These are phyloP conservation scores for Phyto melanocephala DNA, from an alignment of 2,888 invertebrate species.

Conservation along the genomic window DNA sequence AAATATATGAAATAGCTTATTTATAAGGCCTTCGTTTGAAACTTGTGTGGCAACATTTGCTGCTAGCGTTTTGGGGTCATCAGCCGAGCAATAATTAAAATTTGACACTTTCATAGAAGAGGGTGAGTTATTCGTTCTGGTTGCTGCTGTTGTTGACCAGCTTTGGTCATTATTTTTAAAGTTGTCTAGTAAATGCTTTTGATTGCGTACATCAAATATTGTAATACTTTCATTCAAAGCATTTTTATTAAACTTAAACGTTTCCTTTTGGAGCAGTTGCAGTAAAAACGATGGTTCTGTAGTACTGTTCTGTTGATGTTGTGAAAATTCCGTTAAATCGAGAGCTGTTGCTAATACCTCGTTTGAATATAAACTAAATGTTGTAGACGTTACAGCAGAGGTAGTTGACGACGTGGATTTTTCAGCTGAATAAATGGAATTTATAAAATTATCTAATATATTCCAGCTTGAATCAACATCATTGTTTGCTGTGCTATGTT, in stretches of 20 bases:
- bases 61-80: constrained; percentile 48
- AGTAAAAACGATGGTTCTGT: constrained; percentile 67
- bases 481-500: constrained; percentile 38
- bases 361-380: constrained; percentile 31
- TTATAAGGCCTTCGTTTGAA: constrained; percentile 68
- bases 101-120: constrained; percentile 6
- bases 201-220: constrained; percentile 74
- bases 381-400: not conserved
- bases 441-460: constrained; percentile 72
- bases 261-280: constrained; percentile 66
- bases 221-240: constrained; percentile 71
- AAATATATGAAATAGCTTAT: constrained; percentile 72
- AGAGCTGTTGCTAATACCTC: constrained; percentile 25
- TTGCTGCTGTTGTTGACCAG: not conserved
- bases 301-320: not conserved
- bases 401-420: constrained; percentile 59
- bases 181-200: constrained; percentile 51
- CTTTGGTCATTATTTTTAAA: constrained; percentile 3
- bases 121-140: constrained; percentile 2
- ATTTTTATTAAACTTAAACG: not conserved
- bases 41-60: constrained; percentile 25
- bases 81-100: constrained; percentile 30
- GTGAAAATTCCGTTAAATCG: not conserved
- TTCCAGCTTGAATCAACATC: constrained; percentile 69
- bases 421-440: constrained; percentile 65